phyloP scores from a whole-genome alignment of 2,797 vertebrate genomes.

The Kryptopterus vitreolus region DNA sequence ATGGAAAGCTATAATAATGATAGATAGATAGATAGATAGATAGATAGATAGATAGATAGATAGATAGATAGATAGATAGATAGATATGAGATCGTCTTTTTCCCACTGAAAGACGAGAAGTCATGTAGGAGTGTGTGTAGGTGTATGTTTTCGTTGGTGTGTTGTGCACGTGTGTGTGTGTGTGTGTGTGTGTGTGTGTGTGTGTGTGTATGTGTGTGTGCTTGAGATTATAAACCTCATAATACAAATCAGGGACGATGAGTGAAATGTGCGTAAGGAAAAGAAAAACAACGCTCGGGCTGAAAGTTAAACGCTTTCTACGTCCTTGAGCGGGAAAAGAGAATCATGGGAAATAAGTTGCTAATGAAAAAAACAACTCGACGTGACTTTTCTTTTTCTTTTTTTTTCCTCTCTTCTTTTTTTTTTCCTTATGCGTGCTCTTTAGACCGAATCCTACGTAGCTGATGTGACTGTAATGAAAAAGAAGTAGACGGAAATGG shows the following conservation, averaged over 20 bases:
- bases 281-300: neutral
- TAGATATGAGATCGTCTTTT: slow-evolving; percentile 35
- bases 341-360: neutral
- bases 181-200: slow-evolving; percentile 22
- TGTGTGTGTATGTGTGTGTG: slow-evolving; percentile 16
- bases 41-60: too few relatives aligned
- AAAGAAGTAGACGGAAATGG: slow-evolving; percentile 27
- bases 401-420: too few relatives aligned
- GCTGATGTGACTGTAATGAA: slow-evolving; percentile 39
- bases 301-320: neutral
- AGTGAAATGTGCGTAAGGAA: neutral
- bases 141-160: neutral
- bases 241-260: neutral
- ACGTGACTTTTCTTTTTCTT: neutral
- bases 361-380: neutral
- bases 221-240: slow-evolving; percentile 24
- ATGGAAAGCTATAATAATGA: too few relatives aligned
- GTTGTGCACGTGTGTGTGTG: slow-evolving; percentile 16
- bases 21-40: too few relatives aligned
- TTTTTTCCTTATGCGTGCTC: too few relatives aligned
- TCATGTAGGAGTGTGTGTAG: slow-evolving; percentile 39
- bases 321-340: slow-evolving; percentile 3
- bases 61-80: too few relatives aligned
- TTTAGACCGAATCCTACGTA: slow-evolving; percentile 40
- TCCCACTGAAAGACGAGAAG: slow-evolving; percentile 9